These are phyloP conservation scores for Polyommatus iphigenia DNA, from an alignment of 2,888 invertebrate species.

Conservation along the genomic window DNA sequence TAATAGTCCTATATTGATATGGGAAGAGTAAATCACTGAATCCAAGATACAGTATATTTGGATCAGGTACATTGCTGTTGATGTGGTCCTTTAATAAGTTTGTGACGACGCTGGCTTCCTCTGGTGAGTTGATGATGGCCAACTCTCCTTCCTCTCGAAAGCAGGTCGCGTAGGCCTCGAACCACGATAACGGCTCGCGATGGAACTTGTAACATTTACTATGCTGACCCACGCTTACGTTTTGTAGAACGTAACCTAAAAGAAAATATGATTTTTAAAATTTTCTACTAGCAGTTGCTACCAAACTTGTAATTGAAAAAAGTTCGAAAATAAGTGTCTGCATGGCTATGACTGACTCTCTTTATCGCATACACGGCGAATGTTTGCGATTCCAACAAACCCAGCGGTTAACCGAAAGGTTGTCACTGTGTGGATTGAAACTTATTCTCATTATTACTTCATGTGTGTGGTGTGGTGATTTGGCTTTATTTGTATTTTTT, in stretches of 20 bases:
- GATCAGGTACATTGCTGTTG: conserved; percentile 51
- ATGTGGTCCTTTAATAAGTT: conserved; percentile 51
- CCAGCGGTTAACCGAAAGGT: too few relatives aligned
- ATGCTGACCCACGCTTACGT: conserved; percentile 41
- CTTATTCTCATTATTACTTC: too few relatives aligned
- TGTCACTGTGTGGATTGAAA: too few relatives aligned
- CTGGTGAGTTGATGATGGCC: conserved; percentile 52
- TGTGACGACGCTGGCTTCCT: conserved; percentile 53
- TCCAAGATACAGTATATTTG: conserved; percentile 54
- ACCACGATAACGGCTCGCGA: conserved; percentile 54
- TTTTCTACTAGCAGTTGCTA: too few relatives aligned
- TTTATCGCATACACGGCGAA: too few relatives aligned
- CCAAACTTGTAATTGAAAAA: too few relatives aligned
- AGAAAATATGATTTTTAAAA: background rate
- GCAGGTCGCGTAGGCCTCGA: conserved; percentile 55
- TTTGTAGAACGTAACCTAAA: conserved; percentile 47
- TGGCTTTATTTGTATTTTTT: too few relatives aligned
- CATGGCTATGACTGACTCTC: too few relatives aligned
- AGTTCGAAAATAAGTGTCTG: too few relatives aligned
- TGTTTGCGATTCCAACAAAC: too few relatives aligned
- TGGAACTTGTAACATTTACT: conserved; percentile 59
- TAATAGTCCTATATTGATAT: conserved; percentile 55
- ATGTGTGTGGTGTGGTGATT: too few relatives aligned
- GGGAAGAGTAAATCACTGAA: conserved; percentile 59
- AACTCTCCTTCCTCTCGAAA: conserved; percentile 52